Base-by-base conservation (phyloP, 1,140 invertebrate genomes). In the Euwallacea similis region DNA sequence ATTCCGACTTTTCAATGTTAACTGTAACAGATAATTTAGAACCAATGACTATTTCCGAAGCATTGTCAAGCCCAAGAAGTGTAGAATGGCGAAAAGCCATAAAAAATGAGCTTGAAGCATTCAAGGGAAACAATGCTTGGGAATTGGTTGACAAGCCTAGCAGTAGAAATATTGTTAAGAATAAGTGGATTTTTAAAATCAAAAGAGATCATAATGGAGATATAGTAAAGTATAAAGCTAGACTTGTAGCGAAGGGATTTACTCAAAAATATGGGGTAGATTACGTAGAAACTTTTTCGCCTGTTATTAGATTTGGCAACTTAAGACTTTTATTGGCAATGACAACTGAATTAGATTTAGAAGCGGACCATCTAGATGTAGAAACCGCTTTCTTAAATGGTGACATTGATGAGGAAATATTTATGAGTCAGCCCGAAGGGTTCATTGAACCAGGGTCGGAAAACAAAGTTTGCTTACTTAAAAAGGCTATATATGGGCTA, bases 171-270 rank as follows among this genome's bases (percentile, higher is more conserved):
- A 66, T 76, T 15, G 76, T 84, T 11, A 73, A 81, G 59, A 79
- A 76, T 33, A 80, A 79, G 56, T 85, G 82, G 83, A 81, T 85
- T 7, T 83, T 81, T 62, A 81, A 77, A 66, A 69, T 69, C 47
- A 75, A 75, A 59, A 79, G 81, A 75, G 68, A 67, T 68, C 76
- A 81, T 68, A 68, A 74, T 63, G 76, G 78, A 63, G 74, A 81
- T 43, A 73, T 74, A n/a, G 66, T 81, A 10, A 73, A 54, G 11
- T 70, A 77, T 15, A 77, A 73, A 62, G 80, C 80, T 7, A 67
- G 79, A 56, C 69, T 83, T 16, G 82, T 84, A 7, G 81, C 80
- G 3, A 77, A 78, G 68, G 82, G 83, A 0, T 83, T 78, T 69
- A 76, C 66, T 7, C 82, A 84, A 69, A 74, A 72, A n/a, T 55